A percentile compares a stretch with the other conserved stretches of the same genome.
These are phyloP conservation scores for Arge pagana DNA, from an alignment of 2,888 invertebrate genomes.

Conservation along the genomic window DNA sequence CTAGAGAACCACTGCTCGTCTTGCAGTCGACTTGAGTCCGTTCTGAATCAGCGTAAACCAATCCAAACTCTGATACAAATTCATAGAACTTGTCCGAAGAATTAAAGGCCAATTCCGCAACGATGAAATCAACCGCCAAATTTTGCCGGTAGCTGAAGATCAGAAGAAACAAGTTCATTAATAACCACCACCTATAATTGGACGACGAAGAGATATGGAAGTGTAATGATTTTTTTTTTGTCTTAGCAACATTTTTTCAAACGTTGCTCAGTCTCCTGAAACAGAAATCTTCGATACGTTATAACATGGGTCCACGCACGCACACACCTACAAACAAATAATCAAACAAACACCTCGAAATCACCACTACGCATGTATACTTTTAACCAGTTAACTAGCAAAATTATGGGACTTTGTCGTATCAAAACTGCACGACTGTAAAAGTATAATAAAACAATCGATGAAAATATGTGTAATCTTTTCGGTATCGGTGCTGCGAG, in stretches of 20 bases:
- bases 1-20: constrained; percentile 64
- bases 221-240: too few relatives aligned
- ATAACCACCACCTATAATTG: constrained; percentile 51
- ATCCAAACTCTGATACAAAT: constrained; percentile 83
- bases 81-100: constrained; percentile 81
- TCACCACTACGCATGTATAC: too few relatives aligned
- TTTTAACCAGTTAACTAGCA: too few relatives aligned
- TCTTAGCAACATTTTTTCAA: too few relatives aligned
- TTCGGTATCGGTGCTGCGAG: too few relatives aligned
- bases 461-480: too few relatives aligned
- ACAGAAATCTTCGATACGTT: constrained; percentile 51
- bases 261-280: constrained; percentile 44
- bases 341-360: too few relatives aligned
- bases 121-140: constrained; percentile 85
- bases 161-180: constrained; percentile 57
- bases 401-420: neutral
- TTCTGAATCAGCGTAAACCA: constrained; percentile 72
- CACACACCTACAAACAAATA: constrained; percentile 4
- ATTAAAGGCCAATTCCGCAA: constrained; percentile 87
- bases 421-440: constrained; percentile 7
- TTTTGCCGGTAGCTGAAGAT: constrained; percentile 90
- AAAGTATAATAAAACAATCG: too few relatives aligned
- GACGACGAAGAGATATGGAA: neutral
- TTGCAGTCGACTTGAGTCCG: constrained; percentile 89
- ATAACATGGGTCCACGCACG: constrained; percentile 27